phyloP scores from a whole-genome alignment of 2,797 vertebrate species.

The Chiroxiphia lanceolata region DNA sequence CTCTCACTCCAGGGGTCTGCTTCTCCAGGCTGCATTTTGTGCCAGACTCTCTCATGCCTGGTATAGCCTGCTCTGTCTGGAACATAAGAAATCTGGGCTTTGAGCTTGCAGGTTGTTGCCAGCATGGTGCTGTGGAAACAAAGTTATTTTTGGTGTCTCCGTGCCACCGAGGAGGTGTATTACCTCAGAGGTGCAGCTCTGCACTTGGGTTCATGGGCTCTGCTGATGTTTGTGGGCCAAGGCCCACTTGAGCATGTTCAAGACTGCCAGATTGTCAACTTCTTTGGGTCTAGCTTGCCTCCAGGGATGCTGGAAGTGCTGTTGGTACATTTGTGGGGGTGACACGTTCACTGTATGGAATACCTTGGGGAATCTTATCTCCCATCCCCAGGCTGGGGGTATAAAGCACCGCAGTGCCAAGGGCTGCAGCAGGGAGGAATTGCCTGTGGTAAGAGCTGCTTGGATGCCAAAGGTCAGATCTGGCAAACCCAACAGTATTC shows the following conservation, averaged over 20 bases:
- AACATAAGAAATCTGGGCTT: background rate
- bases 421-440: background rate
- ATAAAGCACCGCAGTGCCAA: background rate
- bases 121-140: background rate
- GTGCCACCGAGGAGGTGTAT: background rate
- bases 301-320: background rate
- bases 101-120: background rate
- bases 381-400: background rate
- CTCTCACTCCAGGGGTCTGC: background rate
- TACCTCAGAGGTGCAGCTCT: background rate
- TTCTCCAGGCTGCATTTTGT: background rate
- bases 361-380: background rate
- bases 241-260: background rate
- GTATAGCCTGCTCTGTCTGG: background rate
- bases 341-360: accelerated
- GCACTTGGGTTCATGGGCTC: background rate
- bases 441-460: background rate
- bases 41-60: background rate
- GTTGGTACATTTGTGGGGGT: background rate
- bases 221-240: background rate
- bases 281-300: background rate
- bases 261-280: background rate
- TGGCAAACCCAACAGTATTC: accelerated
- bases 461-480: background rate
- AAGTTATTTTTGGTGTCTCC: background rate